Conservation (phyloP, 2,113 vertebrate genomes). For the Scatophagus argus region DNA sequence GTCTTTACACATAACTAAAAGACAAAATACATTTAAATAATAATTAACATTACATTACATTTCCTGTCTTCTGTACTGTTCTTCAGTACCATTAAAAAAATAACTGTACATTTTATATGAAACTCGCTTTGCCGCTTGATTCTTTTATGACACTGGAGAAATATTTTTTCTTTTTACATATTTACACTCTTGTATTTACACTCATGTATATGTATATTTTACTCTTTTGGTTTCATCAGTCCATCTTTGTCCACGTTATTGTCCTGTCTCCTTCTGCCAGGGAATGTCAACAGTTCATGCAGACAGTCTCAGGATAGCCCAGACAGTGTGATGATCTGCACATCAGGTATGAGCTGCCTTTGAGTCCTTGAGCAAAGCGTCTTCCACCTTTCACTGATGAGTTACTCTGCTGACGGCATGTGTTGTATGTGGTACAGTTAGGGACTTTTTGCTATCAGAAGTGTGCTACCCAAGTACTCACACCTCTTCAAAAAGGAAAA, state of each 20-base stretch:
- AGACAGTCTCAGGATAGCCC: not conserved
- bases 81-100: not conserved
- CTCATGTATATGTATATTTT: slow-evolving; percentile 28
- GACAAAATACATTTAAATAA: not conserved
- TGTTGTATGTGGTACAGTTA: not conserved
- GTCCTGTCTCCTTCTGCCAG: not conserved
- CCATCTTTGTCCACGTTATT: not conserved
- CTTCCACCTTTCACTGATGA: not conserved
- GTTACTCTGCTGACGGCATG: not conserved
- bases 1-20: not conserved
- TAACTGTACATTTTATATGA: not conserved
- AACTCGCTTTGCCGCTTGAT: not conserved
- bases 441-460: not conserved
- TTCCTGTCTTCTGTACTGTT: not conserved
- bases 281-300: not conserved
- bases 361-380: not conserved
- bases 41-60: too few species aligned
- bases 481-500: not conserved
- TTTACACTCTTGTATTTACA: slow-evolving; percentile 46
- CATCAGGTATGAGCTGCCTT: not conserved
- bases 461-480: not conserved
- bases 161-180: slow-evolving; percentile 11
- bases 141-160: not conserved
- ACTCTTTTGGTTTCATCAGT: not conserved
- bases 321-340: not conserved